Evolutionary conservation across 92 coral and sea anemone genomes (phyloP).

Genomic region (Meandrina meandrites): DNA sequence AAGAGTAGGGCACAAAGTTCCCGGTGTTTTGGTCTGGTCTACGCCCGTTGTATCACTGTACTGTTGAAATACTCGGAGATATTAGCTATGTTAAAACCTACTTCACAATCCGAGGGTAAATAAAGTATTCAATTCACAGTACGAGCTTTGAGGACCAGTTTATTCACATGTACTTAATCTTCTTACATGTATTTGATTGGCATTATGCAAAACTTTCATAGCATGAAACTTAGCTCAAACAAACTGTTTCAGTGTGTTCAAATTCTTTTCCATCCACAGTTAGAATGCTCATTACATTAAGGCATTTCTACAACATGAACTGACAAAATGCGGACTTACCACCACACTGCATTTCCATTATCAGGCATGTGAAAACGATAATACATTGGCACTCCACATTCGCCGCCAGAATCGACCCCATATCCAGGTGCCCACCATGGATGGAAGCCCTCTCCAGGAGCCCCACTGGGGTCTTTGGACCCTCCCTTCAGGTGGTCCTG

Average conservation of each 20-base stretch:
- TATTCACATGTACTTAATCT: neutral
- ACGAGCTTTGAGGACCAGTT: neutral
- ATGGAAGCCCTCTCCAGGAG: constrained; percentile 94
- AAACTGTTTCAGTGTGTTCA: neutral
- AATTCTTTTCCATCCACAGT: neutral
- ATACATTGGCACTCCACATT: constrained; percentile 98
- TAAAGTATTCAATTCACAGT: too few species aligned
- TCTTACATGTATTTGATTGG: neutral
- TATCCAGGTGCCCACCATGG: constrained; percentile 96
- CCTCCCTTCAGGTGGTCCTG: constrained; percentile 86
- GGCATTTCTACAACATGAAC: neutral
- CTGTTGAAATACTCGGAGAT: too few species aligned
- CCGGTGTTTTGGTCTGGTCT: too few species aligned
- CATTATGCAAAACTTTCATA: neutral
- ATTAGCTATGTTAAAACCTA: too few species aligned
- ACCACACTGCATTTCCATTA: constrained; percentile 89
- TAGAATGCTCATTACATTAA: neutral
- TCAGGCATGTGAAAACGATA: constrained; percentile 99
- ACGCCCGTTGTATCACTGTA: too few species aligned
- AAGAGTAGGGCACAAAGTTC: too few species aligned
- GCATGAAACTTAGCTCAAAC: neutral
- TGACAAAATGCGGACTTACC: constrained; percentile 53
- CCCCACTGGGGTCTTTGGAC: constrained; percentile 96
- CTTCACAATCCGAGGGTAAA: too few species aligned
- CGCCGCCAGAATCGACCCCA: constrained; percentile 90